These are phyloP conservation scores for Lepidurus couesii DNA, from an alignment of 1,140 invertebrate species.

Conservation along the genomic window DNA sequence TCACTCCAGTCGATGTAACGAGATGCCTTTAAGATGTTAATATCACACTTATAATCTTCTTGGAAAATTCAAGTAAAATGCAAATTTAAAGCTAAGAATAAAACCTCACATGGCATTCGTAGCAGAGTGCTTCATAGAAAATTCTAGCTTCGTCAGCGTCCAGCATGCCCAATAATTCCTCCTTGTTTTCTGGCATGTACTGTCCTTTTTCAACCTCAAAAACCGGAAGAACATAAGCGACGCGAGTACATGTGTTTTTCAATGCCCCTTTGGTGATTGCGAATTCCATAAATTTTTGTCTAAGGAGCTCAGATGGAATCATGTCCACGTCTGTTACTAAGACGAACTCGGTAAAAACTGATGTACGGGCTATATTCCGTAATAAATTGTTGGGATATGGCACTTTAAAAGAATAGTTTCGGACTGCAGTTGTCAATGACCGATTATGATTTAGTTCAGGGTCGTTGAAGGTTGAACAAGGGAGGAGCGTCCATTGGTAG, in stretches of 20 bases:
- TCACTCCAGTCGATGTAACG: background rate
- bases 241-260: background rate
- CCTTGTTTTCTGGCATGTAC: slow-evolving; percentile 46
- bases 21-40: background rate
- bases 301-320: background rate
- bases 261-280: background rate
- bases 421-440: background rate
- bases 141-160: slow-evolving; percentile 46
- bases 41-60: background rate
- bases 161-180: slow-evolving; percentile 46
- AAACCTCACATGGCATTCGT: slow-evolving; percentile 50
- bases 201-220: slow-evolving; percentile 50
- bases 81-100: background rate
- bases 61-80: background rate
- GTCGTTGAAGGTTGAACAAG: background rate
- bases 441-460: background rate
- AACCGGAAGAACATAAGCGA: background rate
- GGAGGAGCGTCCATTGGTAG: background rate
- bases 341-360: slow-evolving; percentile 2
- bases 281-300: background rate
- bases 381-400: background rate
- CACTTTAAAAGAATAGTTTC: background rate
- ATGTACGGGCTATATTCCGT: background rate
- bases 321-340: slow-evolving; percentile 3
- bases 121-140: slow-evolving; percentile 55